A percentile compares a stretch with the other conserved stretches of the same genome.
phyloP scores from a whole-genome alignment of 2,888 invertebrate species.

The Amphipoea lucens region DNA sequence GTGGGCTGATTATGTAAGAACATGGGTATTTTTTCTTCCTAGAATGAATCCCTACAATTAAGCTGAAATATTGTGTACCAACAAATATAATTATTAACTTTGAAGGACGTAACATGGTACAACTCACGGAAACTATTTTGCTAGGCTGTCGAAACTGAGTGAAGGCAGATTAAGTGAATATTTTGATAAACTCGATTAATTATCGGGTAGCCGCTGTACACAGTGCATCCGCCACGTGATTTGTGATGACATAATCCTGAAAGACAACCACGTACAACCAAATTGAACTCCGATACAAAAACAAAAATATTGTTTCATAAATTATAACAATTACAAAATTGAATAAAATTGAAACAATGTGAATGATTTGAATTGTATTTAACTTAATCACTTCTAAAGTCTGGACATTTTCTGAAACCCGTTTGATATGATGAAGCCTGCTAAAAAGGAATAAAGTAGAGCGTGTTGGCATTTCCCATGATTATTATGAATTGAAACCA shows the following conservation, averaged over 20 bases:
- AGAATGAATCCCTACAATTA: neutral
- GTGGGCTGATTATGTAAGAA: neutral
- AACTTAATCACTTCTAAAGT: neutral
- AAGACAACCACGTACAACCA: neutral
- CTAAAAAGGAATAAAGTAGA: neutral
- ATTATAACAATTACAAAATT: neutral
- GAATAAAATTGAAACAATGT: neutral
- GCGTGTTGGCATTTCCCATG: neutral
- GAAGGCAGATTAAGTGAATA: slow-evolving; percentile 40
- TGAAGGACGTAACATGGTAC: neutral
- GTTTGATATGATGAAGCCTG: neutral
- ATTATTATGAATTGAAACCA: slow-evolving; percentile 7
- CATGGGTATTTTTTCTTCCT: neutral
- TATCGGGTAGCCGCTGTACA: slow-evolving; percentile 21
- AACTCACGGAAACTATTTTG: slow-evolving; percentile 21
- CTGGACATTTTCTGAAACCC: neutral
- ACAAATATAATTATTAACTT: slow-evolving; percentile 1
- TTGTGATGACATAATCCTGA: slow-evolving; percentile 11
- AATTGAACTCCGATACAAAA: neutral
- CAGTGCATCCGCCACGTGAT: slow-evolving; percentile 15
- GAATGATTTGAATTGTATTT: neutral
- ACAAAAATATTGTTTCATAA: neutral
- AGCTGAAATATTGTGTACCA: neutral
- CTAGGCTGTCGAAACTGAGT: slow-evolving; percentile 12
- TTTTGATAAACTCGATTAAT: slow-evolving; percentile 39